Base-by-base conservation (phyloP, 2,113 vertebrate species). In the Anoura caudifer region DNA sequence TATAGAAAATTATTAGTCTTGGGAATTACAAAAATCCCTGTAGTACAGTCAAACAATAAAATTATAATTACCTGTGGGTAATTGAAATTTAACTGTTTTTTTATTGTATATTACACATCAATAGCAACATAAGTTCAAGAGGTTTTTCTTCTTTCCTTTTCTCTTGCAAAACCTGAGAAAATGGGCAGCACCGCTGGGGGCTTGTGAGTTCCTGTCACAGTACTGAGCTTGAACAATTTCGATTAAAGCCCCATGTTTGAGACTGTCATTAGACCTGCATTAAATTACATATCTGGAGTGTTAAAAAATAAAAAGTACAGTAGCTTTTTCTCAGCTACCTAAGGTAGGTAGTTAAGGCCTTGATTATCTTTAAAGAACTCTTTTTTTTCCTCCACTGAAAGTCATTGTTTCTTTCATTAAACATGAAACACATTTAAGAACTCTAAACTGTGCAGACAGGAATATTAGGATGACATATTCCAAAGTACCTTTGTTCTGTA, bases 71-170 rank as follows among this genome's bases (percentile, higher is more conserved):
- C 98, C 98, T 98, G 97, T 98, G 98, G 98, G 98, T 99, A 99
- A 99, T 99, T 99, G 98, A 99, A 99, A 99, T 99, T 98, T 99
- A 99, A 99, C 98, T 98, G 98, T 98, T 98, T 98, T 98, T 98
- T 98, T 98, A 98, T 98, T 98, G 98, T 99, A 98, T 99, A 98
- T 99, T 98, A 97, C 98, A 98, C 98, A 98, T 98, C 98, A 99
- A 99, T 98, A 99, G 98, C 98, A 99, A 98, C 98, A 97, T 97
- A 98, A 98, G 98, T 99, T 98, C 98, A 98, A 98, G 98, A 98
- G 98, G 90, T 87, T 97, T 98, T 98, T 95, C 97, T 97, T 94
- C 91, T 96, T 54, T 95, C 97, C 95, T 96, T 98, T 98, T 98
- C 98, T 92, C 98, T 96, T 97, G 85, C 93, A 98, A 97, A 98